Base-by-base conservation (phyloP, 1,140 invertebrate genomes). In the Hyles euphorbiae region DNA sequence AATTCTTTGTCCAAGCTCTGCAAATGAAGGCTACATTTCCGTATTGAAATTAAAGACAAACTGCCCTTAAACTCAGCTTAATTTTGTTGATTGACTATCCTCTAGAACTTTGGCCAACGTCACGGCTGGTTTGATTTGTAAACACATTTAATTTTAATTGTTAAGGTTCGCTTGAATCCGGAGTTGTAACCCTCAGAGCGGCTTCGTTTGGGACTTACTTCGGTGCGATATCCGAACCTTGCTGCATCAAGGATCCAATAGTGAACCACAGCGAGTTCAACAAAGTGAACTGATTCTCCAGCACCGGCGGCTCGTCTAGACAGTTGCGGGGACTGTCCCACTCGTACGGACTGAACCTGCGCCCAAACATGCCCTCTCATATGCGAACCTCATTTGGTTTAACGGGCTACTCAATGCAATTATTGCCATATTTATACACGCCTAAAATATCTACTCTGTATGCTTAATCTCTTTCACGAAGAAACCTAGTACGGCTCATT, bases 231-330 rank as follows among this genome's bases (percentile, higher is more conserved):
- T 97, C 96, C 78, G 94, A 96, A 89, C 96, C 96, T 92, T 96
- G 95, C 91, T 96, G 95, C 95, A 97, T 96, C 80, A 97, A 92
- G 72, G 94, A 95, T 70, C 95, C 95, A 85, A 96, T 94, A 88
- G 95, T 95, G 91, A 96, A 96, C 95, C 95, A 96, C 70, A 96
- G 91, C 78, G 94, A 93, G 91, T 97, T 97, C 83, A 96, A 91
- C 71, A 97, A 90, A 68, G 94, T 96, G 91, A 97, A 97, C 89
- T 96, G 94, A 91, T 97, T 97, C 90, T 96, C 94, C 84, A 95
- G 88, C 76, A 94, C 92, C 69, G 94, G 93, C 61, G 93, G 92
- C 84, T 95, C 93, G 81, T 93, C 92, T 84, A 94, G 91, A 90
- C 94, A 96, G 70, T 94, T 94, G 90, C 95, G 92, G 63, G 94